Evolutionary conservation across 2,113 vertebrate genomes (phyloP).

Genomic region (Psammodynastes pulverulentus): DNA sequence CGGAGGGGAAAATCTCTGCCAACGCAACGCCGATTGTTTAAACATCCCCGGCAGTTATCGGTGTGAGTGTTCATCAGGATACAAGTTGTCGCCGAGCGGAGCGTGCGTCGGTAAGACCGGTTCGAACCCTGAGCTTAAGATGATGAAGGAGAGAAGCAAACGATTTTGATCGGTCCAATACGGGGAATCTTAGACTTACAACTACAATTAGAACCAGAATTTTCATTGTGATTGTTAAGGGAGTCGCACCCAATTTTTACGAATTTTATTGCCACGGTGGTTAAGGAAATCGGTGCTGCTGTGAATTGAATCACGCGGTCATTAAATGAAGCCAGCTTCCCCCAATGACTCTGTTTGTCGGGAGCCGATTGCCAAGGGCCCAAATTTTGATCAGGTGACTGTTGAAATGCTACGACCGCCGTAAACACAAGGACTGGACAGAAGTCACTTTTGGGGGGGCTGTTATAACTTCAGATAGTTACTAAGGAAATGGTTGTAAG

Average conservation of each 20-base stretch:
- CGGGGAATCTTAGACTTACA: accelerated
- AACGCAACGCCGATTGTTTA: conserved; percentile 84
- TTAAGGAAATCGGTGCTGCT: not conserved
- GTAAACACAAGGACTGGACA: not conserved
- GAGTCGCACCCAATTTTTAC: not conserved
- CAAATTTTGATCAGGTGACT: no score
- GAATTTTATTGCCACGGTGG: not conserved
- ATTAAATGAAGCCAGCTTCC: not conserved
- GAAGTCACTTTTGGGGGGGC: not conserved
- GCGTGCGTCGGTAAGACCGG: conserved; percentile 84
- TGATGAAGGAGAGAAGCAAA: not conserved
- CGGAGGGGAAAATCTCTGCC: conserved; percentile 83
- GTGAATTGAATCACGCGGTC: not conserved
- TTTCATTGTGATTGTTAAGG: not conserved
- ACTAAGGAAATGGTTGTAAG: not conserved
- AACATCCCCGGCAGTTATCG: conserved; percentile 90
- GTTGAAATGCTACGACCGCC: accelerated
- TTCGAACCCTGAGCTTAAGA: not conserved
- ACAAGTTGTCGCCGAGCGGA: conserved; percentile 84
- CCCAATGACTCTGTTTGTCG: not conserved
- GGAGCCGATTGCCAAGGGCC: not conserved
- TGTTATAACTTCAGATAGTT: not conserved
- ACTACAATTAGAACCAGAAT: not conserved
- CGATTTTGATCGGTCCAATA: not conserved
- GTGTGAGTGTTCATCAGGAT: conserved; percentile 85